Percentiles rank a stretch among this genome's conserved stretches.
Conservation (phyloP, 1,140 invertebrate genomes). For the Andricus grossulariae region DNA sequence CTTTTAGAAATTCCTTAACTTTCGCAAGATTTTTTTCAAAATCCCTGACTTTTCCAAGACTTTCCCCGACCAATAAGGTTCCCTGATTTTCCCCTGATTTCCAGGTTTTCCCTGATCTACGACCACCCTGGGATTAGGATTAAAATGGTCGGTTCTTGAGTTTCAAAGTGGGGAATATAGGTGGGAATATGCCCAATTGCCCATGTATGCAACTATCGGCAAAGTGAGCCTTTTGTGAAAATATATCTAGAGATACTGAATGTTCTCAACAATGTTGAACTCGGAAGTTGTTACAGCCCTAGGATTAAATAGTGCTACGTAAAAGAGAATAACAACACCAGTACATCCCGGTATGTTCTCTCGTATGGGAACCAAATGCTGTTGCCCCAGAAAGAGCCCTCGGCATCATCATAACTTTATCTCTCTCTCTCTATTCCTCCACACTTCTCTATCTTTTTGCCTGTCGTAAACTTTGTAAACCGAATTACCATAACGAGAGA, state of each 20-base stretch:
- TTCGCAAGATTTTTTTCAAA: no score
- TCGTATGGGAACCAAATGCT: slow-evolving; percentile 9
- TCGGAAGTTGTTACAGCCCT: slow-evolving; percentile 12
- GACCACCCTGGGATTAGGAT: no score
- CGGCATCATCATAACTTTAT: slow-evolving; percentile 26
- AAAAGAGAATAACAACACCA: slow-evolving; percentile 9
- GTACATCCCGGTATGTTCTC: no score
- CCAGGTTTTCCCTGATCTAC: no score
- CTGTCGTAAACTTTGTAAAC: slow-evolving; percentile 57
- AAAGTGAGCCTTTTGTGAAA: background rate
- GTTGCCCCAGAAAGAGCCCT: background rate
- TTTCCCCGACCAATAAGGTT: no score
- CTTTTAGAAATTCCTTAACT: no score
- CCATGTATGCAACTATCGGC: background rate
- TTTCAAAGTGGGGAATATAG: no score
- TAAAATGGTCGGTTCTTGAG: no score
- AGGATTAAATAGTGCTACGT: background rate
- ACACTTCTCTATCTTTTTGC: slow-evolving; percentile 26
- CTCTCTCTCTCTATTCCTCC: slow-evolving; percentile 33
- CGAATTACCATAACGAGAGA: slow-evolving; percentile 56
- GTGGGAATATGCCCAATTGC: no score
- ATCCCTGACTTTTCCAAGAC: no score
- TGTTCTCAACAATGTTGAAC: slow-evolving; percentile 21
- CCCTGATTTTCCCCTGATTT: no score
- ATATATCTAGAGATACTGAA: background rate